phyloP scores from a whole-genome alignment of 2,797 vertebrate genomes.

The Sternotherus odoratus region DNA sequence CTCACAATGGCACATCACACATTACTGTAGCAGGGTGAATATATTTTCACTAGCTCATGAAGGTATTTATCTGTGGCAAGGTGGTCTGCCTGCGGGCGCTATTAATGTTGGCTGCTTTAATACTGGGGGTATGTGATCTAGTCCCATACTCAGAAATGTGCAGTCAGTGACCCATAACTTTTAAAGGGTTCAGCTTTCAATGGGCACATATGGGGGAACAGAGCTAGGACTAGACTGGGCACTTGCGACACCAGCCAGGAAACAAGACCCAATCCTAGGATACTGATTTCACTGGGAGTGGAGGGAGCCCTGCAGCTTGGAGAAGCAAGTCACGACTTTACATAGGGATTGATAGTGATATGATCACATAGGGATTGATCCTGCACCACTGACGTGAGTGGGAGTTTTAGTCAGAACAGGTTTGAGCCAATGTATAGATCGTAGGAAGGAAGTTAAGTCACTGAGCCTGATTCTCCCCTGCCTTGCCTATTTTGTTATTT shows the following conservation, averaged over 20 bases:
- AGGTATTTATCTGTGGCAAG: not conserved
- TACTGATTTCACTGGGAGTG: not conserved
- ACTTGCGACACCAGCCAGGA: not conserved
- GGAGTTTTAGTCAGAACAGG: not conserved
- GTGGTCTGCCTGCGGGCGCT: not conserved
- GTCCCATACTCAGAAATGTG: not conserved
- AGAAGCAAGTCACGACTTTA: not conserved
- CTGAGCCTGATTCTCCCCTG: not conserved
- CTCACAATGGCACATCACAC: constrained; percentile 2
- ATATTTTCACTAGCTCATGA: constrained; percentile 17
- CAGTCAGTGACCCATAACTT: not conserved
- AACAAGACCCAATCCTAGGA: not conserved
- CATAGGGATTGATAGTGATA: not conserved
- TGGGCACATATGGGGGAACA: not conserved
- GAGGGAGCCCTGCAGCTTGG: not conserved
- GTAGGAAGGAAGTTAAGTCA: not conserved
- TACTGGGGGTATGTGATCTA: constrained; percentile 3
- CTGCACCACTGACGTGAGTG: not conserved
- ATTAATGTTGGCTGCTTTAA: not conserved
- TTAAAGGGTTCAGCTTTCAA: not conserved
- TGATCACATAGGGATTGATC: constrained; percentile 5
- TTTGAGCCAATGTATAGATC: not conserved
- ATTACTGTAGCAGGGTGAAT: constrained; percentile 29
- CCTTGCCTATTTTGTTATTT: not conserved
- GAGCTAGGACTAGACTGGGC: not conserved